phyloP scores from a whole-genome alignment of 2,888 invertebrate genomes.

The Cetonia aurata region DNA sequence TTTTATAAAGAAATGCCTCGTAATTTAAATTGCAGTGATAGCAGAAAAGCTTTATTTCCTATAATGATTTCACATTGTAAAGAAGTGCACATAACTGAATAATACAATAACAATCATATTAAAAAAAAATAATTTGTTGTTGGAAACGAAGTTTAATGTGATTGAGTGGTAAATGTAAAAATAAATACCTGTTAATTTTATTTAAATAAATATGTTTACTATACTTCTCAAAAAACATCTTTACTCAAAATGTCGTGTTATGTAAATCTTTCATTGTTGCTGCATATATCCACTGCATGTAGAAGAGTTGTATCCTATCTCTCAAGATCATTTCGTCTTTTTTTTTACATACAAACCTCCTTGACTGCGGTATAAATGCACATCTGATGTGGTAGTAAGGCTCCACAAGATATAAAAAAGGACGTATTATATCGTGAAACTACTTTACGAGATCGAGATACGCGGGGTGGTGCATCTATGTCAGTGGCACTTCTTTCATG shows the following conservation, averaged over 20 bases:
- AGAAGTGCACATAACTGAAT: no score
- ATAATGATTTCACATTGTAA: no score
- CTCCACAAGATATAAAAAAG: constrained; percentile 3
- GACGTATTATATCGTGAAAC: constrained; percentile 29
- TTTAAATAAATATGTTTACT: background rate
- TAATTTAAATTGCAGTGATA: no score
- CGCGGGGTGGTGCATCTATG: constrained; percentile 32
- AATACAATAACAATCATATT: no score
- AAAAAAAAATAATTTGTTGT: no score
- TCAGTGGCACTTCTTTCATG: constrained; percentile 43
- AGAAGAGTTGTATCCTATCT: background rate
- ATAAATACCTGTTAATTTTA: background rate
- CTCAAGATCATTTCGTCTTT: no score
- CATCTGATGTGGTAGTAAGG: constrained; percentile 22
- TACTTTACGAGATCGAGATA: constrained; percentile 36
- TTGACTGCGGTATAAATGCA: constrained; percentile 12
- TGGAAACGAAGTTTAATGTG: no score
- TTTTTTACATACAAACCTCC: constrained; percentile 2
- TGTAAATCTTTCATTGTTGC: constrained; percentile 10
- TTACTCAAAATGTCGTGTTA: constrained; percentile 5
- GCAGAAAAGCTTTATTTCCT: no score
- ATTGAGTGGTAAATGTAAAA: background rate
- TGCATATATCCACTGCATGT: background rate
- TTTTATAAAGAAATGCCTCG: no score
- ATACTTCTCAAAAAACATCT: background rate